A percentile compares a stretch with the other conserved stretches of the same genome.
phyloP scores from a whole-genome alignment of 1,140 invertebrate genomes.

The Nymphalis io region DNA sequence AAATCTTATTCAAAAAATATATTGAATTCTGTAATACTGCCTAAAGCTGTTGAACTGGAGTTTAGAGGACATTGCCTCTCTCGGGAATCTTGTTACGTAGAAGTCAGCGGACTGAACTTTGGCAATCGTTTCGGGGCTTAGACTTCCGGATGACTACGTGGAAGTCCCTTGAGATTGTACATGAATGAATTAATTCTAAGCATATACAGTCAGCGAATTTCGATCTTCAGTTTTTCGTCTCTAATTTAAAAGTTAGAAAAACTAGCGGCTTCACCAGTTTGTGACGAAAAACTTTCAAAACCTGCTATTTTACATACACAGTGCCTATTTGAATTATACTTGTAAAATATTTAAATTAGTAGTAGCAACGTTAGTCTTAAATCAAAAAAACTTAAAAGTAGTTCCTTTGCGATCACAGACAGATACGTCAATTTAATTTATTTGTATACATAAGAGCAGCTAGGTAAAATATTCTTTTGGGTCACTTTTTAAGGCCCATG shows the following conservation, averaged over 20 bases:
- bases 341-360: no score
- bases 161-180: slow-evolving; percentile 1
- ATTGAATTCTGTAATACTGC: slow-evolving; percentile 3
- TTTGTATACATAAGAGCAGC: background rate
- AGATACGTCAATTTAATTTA: no score
- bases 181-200: slow-evolving; percentile 9
- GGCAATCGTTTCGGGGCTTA: slow-evolving; percentile 10
- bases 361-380: no score
- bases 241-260: no score
- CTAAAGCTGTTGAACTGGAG: background rate
- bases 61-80: slow-evolving; percentile 9
- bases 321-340: no score
- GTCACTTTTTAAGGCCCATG: no score
- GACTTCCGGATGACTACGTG: slow-evolving; percentile 8
- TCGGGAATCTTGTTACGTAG: background rate
- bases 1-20: background rate
- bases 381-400: no score
- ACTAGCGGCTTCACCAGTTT: no score
- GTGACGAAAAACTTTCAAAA: no score
- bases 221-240: background rate
- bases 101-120: slow-evolving; percentile 8
- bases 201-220: background rate
- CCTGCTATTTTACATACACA: no score
- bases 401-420: no score
- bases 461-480: no score